Evolutionary conservation across 2,888 invertebrate genomes (phyloP), one percentile per base, ranked within the genome.

Genomic region (Colletes collaris): DNA sequence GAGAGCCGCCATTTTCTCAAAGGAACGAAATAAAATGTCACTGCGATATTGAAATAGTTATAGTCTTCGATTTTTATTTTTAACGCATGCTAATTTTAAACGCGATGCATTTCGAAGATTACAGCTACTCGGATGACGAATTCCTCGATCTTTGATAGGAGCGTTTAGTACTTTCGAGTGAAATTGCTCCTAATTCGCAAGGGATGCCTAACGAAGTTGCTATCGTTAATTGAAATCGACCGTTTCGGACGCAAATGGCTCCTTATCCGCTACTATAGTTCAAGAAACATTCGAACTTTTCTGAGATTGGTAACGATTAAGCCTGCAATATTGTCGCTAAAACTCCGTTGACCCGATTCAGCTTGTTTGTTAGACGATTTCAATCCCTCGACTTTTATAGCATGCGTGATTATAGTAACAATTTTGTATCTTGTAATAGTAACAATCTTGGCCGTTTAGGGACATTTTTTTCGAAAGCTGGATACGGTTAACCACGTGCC

Each of bases 161-260:
- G 52, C 13, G 13, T 50, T 49, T 27, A n/a, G 37, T 46, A 11
- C 5, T n/a, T 53, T n/a, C 4, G 1, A 60, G 7, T 19, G 59
- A 16, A 13, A 40, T 44, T 16, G 40, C 16, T 40, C 16, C 10
- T n/a, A 55, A 35, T 46, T 55, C 40, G 13, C 8, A 16, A 63
- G 55, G 8, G 49, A 27, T 46, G 2, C 16, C 49, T 27, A 46
- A 40, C 3, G 1, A 64, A 71, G 37, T 59, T 53, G 49, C 35
- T 65, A 60, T 71, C 64, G 59, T 40, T 65, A 76, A 65, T 71
- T 71, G 49, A 19, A 52, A 49, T 71, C 46, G 19, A 40, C 19
- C 13, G 19, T 53, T 46, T 35, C 27, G 19, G n/a, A 27, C 3
- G 55, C 40, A 13, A 56, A 37, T 53, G n/a, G 46, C 53, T 40